These are phyloP conservation scores for Catharus fuscescens DNA, from an alignment of 2,113 vertebrate genomes.

Conservation along the genomic window DNA sequence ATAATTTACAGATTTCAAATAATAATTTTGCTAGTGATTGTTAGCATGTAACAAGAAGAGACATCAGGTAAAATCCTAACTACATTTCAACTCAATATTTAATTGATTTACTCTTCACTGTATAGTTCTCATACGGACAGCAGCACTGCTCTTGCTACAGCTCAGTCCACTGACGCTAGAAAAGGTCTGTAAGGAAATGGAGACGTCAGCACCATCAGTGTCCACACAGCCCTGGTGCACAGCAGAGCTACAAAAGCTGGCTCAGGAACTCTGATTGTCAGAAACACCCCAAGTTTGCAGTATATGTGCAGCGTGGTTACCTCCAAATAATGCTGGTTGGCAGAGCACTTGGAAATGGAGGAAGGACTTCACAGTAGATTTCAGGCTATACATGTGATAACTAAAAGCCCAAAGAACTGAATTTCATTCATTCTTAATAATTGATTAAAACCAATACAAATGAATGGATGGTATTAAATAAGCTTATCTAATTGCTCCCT, in stretches of 20 bases:
- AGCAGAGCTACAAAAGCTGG: background rate
- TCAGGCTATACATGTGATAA: background rate
- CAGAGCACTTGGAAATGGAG: background rate
- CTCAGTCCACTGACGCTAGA: background rate
- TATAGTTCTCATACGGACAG: background rate
- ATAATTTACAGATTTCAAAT: background rate
- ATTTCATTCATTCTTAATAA: background rate
- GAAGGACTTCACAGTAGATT: background rate
- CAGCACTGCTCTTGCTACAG: background rate
- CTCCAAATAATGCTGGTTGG: background rate
- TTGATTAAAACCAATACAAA: background rate
- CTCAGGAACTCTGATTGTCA: background rate
- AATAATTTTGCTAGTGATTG: background rate
- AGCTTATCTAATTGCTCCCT: background rate
- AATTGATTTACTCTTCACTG: background rate
- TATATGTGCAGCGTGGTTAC: fast-evolving
- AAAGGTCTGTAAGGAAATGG: background rate
- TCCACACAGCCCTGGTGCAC: background rate
- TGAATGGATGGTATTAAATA: background rate
- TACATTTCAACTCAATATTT: background rate
- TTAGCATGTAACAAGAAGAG: background rate
- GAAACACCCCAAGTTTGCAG: background rate
- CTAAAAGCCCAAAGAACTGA: background rate
- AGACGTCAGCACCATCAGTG: background rate
- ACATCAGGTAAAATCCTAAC: background rate